Conservation (phyloP, 2,888 invertebrate species). For the Alentia gelatinosa region DNA sequence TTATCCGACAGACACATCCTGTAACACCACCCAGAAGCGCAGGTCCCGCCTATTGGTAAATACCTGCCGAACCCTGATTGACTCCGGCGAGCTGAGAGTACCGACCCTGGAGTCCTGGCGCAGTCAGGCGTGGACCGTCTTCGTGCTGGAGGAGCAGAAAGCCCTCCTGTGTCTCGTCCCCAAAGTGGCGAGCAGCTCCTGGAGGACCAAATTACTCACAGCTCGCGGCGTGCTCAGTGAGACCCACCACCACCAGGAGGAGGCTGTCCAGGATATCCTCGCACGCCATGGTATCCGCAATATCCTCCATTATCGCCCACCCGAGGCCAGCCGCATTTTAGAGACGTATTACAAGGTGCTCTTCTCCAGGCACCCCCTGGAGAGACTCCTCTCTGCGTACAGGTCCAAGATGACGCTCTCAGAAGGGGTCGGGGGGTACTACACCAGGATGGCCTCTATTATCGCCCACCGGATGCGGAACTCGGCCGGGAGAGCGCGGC, state of each 20-base stretch:
- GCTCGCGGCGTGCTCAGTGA: background rate
- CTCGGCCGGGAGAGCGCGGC: background rate
- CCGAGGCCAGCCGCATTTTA: background rate
- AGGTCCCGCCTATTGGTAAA: background rate
- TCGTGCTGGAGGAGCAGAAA: background rate
- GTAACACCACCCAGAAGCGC: background rate
- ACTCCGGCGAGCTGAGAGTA: background rate
- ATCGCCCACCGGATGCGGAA: background rate
- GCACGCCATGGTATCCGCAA: background rate
- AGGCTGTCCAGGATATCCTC: background rate
- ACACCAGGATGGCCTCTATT: background rate
- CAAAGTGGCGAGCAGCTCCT: background rate
- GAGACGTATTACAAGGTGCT: background rate
- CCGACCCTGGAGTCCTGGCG: background rate
- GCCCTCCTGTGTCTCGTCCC: background rate
- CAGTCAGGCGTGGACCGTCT: background rate
- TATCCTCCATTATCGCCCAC: background rate
- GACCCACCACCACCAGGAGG: background rate
- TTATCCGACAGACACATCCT: background rate
- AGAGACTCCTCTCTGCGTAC: background rate
- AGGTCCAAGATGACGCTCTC: background rate
- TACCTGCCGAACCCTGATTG: background rate
- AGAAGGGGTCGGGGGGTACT: background rate
- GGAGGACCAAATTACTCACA: background rate
- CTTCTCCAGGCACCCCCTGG: background rate